A percentile compares a stretch with the other conserved stretches of the same genome.
phyloP scores from a whole-genome alignment of 2,797 vertebrate genomes.

The Petrocephalus sullivani region DNA sequence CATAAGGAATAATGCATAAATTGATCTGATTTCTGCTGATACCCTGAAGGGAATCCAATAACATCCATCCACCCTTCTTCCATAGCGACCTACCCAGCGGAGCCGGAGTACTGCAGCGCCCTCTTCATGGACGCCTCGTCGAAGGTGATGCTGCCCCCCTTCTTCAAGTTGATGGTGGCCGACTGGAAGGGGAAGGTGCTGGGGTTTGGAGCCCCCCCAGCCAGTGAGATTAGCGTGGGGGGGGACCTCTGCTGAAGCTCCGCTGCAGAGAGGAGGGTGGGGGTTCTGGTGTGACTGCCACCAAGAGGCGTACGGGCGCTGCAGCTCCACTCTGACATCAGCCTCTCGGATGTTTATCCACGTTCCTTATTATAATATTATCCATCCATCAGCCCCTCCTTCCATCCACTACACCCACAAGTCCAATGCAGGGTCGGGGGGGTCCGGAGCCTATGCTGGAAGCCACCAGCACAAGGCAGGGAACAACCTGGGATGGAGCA shows the following conservation, averaged over 20 bases:
- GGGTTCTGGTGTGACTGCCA: neutral
- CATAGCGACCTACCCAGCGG: slow-evolving; percentile 67
- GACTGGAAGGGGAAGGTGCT: slow-evolving; percentile 81
- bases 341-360: neutral
- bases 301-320: neutral
- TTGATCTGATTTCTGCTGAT: too few relatives aligned
- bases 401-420: neutral
- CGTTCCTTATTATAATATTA: neutral
- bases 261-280: slow-evolving; percentile 51
- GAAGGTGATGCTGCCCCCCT: slow-evolving; percentile 65
- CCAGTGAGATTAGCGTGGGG: slow-evolving; percentile 80
- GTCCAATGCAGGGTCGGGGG: neutral
- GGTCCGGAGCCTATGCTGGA: neutral
- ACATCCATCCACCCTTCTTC: neutral
- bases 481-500: neutral
- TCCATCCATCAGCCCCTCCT: neutral
- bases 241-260: slow-evolving; percentile 73
- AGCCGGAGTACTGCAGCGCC: slow-evolving; percentile 84
- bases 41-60: neutral
- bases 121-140: slow-evolving; percentile 71
- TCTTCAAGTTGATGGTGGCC: slow-evolving; percentile 61
- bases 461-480: neutral
- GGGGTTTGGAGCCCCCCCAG: slow-evolving; percentile 81
- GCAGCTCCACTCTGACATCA: neutral
- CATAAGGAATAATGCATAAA: too few relatives aligned